phyloP scores from a whole-genome alignment of 2,888 invertebrate species.

The Orthosia gothica region DNA sequence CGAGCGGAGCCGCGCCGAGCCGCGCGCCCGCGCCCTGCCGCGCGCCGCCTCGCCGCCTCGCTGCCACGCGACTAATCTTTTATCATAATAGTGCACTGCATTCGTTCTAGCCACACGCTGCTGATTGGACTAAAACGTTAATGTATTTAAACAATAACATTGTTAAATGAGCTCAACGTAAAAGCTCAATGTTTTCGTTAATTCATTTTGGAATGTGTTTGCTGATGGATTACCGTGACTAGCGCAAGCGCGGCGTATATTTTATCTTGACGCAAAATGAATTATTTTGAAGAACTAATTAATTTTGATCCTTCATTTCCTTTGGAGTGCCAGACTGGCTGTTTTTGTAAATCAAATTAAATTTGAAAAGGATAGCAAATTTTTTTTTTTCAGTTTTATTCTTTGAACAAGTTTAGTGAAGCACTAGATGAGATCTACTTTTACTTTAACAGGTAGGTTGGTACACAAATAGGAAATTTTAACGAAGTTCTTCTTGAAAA shows the following conservation, averaged over 20 bases:
- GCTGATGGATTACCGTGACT: slow-evolving; percentile 58
- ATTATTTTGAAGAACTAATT: slow-evolving; percentile 48
- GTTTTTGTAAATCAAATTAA: slow-evolving; percentile 6
- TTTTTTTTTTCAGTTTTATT: slow-evolving; percentile 6
- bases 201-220: slow-evolving; percentile 49
- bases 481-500: slow-evolving; percentile 6
- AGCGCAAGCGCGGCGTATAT: slow-evolving; percentile 40
- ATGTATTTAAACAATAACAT: slow-evolving; percentile 58
- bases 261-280: slow-evolving; percentile 48
- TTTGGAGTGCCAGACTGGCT: slow-evolving; percentile 18
- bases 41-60: slow-evolving; percentile 49
- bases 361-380: neutral
- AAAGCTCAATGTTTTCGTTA: slow-evolving; percentile 39
- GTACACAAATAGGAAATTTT: neutral
- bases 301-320: slow-evolving; percentile 38
- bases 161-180: slow-evolving; percentile 29
- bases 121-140: slow-evolving; percentile 58
- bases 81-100: slow-evolving; percentile 76
- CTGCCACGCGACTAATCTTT: slow-evolving; percentile 76
- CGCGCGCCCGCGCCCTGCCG: slow-evolving; percentile 49
- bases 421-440: neutral
- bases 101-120: slow-evolving; percentile 59
- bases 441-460: neutral
- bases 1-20: slow-evolving; percentile 47
- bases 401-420: slow-evolving; percentile 12